Evolutionary conservation across 2,888 invertebrate species (phyloP).

Genomic region (Lobophora halterata): DNA sequence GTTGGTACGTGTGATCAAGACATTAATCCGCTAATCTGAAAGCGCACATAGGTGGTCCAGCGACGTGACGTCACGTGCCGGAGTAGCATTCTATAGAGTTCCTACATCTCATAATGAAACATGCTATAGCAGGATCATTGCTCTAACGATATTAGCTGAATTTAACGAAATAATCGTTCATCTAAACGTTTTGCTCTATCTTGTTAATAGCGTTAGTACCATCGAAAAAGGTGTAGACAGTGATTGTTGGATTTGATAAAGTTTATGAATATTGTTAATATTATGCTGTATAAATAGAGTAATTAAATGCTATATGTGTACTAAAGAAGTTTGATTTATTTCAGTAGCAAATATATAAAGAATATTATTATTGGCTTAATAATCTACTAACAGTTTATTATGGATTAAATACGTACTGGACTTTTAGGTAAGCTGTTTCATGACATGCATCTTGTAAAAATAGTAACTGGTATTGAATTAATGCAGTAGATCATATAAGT

Average conservation of each 20-base stretch:
- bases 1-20: too few relatives aligned
- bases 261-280: constrained; percentile 81
- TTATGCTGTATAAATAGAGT: constrained; percentile 80
- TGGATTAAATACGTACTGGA: constrained; percentile 52
- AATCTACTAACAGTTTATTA: constrained; percentile 52
- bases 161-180: constrained; percentile 53
- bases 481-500: too few relatives aligned
- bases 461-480: too few relatives aligned
- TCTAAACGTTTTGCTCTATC: constrained; percentile 73
- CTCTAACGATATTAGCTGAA: constrained; percentile 52
- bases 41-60: too few relatives aligned
- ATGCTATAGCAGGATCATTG: constrained; percentile 49
- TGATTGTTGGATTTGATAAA: constrained; percentile 81
- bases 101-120: constrained; percentile 53
- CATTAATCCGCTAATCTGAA: too few relatives aligned
- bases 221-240: constrained; percentile 74
- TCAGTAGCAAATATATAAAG: constrained; percentile 52
- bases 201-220: constrained; percentile 78
- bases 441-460: constrained; percentile 14
- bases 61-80: constrained; percentile 5
- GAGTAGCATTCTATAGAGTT: constrained; percentile 45
- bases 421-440: constrained; percentile 68
- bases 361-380: constrained; percentile 45
- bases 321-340: constrained; percentile 72
- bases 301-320: constrained; percentile 81